Conservation (phyloP, 2,888 invertebrate species). For the Drosophila barbarae region DNA sequence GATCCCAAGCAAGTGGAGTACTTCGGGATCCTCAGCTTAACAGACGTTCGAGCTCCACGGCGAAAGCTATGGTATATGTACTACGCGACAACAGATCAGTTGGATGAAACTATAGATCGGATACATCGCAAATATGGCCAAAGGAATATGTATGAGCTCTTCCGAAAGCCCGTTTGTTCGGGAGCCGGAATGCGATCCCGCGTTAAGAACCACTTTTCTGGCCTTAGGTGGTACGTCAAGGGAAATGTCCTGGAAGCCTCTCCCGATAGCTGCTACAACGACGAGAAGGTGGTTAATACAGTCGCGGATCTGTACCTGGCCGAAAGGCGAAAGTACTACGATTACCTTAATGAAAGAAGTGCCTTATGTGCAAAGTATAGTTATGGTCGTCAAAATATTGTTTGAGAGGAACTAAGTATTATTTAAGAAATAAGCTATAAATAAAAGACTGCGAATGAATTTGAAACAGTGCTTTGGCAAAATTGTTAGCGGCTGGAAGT, state of each 20-base stretch:
- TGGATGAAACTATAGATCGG: constrained; percentile 21
- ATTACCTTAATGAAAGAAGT: constrained; percentile 1
- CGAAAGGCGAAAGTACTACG: constrained; percentile 17
- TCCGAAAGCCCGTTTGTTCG: constrained; percentile 25
- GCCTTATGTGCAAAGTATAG: neutral
- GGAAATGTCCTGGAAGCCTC: constrained; percentile 33
- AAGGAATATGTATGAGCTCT: constrained; percentile 36
- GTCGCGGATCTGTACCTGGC: constrained; percentile 28
- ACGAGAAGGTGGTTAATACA: constrained; percentile 27
- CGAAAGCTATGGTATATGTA: constrained; percentile 38
- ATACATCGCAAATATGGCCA: constrained; percentile 35
- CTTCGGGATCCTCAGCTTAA: constrained; percentile 28
- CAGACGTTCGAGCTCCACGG: constrained; percentile 21
- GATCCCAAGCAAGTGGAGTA: constrained; percentile 17
- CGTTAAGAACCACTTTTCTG: constrained; percentile 28
- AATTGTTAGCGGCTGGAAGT: constrained; percentile 6
- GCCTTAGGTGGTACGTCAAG: constrained; percentile 31
- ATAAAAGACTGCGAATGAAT: constrained; percentile 14
- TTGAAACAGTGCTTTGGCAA: constrained; percentile 9
- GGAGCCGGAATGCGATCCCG: constrained; percentile 19
- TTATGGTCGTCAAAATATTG: neutral
- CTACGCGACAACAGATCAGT: constrained; percentile 11
- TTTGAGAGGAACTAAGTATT: neutral
- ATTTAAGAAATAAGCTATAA: constrained; percentile 3
- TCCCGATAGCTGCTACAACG: constrained; percentile 19